Conservation (phyloP, 1,140 invertebrate species). For the Colletes gigas region DNA sequence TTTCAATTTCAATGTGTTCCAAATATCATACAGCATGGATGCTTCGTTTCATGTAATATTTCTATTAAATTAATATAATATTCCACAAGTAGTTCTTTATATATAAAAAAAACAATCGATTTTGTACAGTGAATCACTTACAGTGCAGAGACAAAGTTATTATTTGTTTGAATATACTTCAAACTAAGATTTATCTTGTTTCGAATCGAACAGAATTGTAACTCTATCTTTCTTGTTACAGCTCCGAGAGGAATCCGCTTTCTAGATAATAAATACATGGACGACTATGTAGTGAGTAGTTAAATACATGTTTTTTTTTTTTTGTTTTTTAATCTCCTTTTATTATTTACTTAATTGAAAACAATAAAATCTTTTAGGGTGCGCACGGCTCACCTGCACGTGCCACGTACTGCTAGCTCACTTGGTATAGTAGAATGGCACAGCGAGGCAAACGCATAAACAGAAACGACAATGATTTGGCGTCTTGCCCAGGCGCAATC, state of each 20-base stretch:
- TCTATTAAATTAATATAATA: neutral
- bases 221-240: conserved; percentile 65
- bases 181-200: neutral
- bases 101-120: neutral
- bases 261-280: conserved; percentile 78
- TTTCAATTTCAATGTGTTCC: neutral
- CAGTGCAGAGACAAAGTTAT: neutral
- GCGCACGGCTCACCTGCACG: conserved; percentile 77
- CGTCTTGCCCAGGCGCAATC: conserved; percentile 83
- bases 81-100: neutral
- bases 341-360: conserved; percentile 3
- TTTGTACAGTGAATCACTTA: conserved; percentile 8
- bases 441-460: conserved; percentile 86
- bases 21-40: conserved; percentile 11
- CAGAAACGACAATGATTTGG: conserved; percentile 84
- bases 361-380: conserved; percentile 69
- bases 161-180: conserved; percentile 9
- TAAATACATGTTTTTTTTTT: neutral
- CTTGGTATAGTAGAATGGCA: conserved; percentile 84
- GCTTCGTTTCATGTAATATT: conserved; percentile 4
- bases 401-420: conserved; percentile 78
- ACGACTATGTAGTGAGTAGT: conserved; percentile 80
- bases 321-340: neutral
- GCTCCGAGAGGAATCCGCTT: conserved; percentile 72
- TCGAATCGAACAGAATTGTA: neutral